A percentile compares a stretch with the other conserved stretches of the same genome.
phyloP scores from a whole-genome alignment of 2,113 vertebrate species.

The Calyptomena viridis region DNA sequence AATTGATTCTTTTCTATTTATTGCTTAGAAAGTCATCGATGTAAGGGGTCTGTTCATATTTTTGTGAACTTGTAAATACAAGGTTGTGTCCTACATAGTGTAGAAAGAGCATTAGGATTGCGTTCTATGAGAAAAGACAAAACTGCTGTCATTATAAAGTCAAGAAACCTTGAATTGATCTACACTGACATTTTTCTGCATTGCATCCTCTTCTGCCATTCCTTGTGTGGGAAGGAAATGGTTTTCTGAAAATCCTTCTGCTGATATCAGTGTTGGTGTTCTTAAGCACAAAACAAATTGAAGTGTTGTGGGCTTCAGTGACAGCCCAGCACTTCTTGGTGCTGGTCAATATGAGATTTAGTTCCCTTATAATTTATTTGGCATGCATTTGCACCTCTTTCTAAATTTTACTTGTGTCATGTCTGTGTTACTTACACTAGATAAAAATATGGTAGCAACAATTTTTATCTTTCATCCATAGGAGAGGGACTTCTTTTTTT shows the following conservation, averaged over 20 bases:
- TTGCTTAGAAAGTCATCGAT: not conserved
- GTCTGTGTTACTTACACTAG: not conserved
- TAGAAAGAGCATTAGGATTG: not conserved
- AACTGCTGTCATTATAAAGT: not conserved
- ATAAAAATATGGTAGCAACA: not conserved
- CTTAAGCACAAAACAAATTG: not conserved
- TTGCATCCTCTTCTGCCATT: not conserved
- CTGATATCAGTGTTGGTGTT: not conserved
- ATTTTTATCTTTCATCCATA: not conserved
- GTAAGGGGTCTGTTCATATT: not conserved
- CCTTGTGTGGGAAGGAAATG: not conserved
- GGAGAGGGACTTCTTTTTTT: not conserved
- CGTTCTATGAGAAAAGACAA: not conserved
- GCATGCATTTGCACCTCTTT: not conserved
- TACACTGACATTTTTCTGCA: not conserved
- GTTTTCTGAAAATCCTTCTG: slow-evolving; percentile 12
- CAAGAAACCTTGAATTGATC: not conserved
- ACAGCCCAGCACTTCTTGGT: not conserved
- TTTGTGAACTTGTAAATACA: not conserved
- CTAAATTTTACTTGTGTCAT: not conserved
- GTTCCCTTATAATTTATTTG: not conserved
- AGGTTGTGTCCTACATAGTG: not conserved
- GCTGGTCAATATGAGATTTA: not conserved
- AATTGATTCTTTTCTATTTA: not conserved
- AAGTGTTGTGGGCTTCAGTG: not conserved